Conservation (phyloP, 2,888 invertebrate species). For the Halocaridina rubra region DNA sequence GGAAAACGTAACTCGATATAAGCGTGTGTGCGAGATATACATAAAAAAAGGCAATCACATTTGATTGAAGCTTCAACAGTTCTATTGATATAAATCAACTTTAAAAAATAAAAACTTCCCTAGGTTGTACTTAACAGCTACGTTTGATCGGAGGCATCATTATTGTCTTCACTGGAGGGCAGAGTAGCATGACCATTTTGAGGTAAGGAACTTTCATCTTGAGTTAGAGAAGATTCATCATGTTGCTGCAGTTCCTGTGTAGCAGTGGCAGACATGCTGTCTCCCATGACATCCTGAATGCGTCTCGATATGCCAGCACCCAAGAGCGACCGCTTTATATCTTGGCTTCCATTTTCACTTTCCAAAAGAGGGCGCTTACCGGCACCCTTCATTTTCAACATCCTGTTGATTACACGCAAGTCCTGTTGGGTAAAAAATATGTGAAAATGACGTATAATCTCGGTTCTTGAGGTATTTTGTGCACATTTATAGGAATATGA, state of each 20-base stretch:
- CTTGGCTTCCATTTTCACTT: conserved; percentile 19
- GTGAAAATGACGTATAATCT: too few relatives aligned
- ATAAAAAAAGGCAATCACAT: background rate
- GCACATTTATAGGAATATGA: too few relatives aligned
- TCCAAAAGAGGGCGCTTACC: conserved; percentile 38
- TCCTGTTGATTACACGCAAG: conserved; percentile 42
- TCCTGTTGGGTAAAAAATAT: conserved; percentile 20
- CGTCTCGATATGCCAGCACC: conserved; percentile 30
- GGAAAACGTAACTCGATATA: background rate
- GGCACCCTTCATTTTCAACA: conserved; percentile 44
- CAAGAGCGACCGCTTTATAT: conserved; percentile 33
- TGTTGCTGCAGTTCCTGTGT: conserved; percentile 27
- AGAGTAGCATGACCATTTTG: conserved; percentile 50
- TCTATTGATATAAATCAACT: background rate
- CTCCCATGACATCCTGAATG: conserved; percentile 41
- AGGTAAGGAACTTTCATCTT: conserved; percentile 9
- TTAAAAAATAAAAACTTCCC: background rate
- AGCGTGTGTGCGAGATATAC: background rate
- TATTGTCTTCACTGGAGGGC: conserved; percentile 26
- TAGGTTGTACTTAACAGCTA: background rate
- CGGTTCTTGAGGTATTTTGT: too few relatives aligned
- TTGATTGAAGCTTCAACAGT: background rate
- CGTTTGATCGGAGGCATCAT: conserved; percentile 9
- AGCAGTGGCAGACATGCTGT: conserved; percentile 21
- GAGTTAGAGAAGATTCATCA: background rate